These are phyloP conservation scores for Diphyllodes magnificus DNA, from an alignment of 2,113 vertebrate genomes.

Conservation along the genomic window DNA sequence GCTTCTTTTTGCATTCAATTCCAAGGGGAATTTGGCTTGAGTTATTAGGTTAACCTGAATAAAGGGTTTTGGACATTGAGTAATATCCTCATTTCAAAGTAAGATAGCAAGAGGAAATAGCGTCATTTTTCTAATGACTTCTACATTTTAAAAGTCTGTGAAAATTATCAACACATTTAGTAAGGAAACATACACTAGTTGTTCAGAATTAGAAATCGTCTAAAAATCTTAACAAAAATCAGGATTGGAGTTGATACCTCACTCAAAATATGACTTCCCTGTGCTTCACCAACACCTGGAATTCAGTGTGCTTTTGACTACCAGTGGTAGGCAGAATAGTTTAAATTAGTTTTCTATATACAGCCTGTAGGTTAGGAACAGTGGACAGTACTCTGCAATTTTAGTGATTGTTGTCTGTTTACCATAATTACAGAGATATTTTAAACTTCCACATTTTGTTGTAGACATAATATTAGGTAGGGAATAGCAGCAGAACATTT, in stretches of 20 bases:
- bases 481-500: constrained; percentile 57
- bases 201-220: neutral
- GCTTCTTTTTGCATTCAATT: neutral
- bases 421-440: constrained; percentile 68
- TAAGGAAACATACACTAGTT: neutral
- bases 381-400: constrained; percentile 53
- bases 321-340: neutral
- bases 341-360: constrained; percentile 64
- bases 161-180: neutral
- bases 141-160: neutral
- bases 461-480: constrained; percentile 65
- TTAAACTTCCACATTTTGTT: constrained; percentile 61
- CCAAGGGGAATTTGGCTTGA: neutral
- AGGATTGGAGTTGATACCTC: neutral
- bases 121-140: neutral
- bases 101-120: neutral
- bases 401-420: constrained; percentile 63
- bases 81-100: neutral
- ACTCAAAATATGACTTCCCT: neutral
- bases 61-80: neutral
- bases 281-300: constrained; percentile 14
- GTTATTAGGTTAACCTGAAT: neutral
- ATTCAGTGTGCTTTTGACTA: neutral
- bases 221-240: neutral
- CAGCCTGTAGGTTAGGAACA: constrained; percentile 45